Evolutionary conservation across 2,113 vertebrate genomes (phyloP).

Genomic region (Pelodiscus sinensis): DNA sequence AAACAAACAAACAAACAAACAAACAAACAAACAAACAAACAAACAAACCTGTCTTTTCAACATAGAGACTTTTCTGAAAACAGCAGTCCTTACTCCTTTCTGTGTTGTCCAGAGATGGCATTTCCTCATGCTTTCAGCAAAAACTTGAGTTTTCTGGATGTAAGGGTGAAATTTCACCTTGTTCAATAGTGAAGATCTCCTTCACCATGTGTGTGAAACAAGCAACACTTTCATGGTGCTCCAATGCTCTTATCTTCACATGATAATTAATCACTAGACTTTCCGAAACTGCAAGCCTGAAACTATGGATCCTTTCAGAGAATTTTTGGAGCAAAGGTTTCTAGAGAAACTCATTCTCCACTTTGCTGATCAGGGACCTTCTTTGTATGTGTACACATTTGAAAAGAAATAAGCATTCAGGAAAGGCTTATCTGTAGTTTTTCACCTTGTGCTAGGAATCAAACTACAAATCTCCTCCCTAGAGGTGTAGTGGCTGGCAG

Average conservation of each 20-base stretch:
- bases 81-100: neutral
- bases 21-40: no score
- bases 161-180: neutral
- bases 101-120: neutral
- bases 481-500: neutral
- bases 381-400: neutral
- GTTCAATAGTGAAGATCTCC: neutral
- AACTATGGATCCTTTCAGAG: neutral
- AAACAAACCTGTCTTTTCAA: neutral
- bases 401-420: neutral
- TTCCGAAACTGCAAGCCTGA: neutral
- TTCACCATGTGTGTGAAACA: neutral
- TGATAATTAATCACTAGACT: neutral
- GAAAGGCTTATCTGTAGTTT: neutral
- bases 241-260: neutral
- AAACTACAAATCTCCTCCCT: rapidly evolving
- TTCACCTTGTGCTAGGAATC: neutral
- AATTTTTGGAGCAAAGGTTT: neutral
- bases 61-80: neutral
- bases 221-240: neutral
- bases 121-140: neutral
- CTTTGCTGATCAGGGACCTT: neutral
- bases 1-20: neutral
- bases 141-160: neutral
- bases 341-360: rapidly evolving